Percentiles rank a stretch among this genome's conserved stretches.
Evolutionary conservation across 2,113 vertebrate species (phyloP).

Genomic region (Eulacestoma nigropectus): DNA sequence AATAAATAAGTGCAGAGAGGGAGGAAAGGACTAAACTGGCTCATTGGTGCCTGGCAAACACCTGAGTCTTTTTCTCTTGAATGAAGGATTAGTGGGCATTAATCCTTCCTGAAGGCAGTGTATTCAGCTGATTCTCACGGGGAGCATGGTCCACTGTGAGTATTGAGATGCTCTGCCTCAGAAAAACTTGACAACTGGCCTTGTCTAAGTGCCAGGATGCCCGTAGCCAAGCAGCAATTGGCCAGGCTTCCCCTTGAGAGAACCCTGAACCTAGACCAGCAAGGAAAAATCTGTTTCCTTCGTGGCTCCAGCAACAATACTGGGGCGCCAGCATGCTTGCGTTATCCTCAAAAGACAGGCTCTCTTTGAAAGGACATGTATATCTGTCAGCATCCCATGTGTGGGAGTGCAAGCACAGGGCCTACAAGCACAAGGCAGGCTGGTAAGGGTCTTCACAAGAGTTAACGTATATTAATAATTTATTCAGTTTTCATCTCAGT

Average conservation of each 20-base stretch:
- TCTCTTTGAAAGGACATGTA: not conserved
- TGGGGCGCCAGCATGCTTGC: fast-evolving
- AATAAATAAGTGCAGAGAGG: not conserved
- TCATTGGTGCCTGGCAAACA: not conserved
- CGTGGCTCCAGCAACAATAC: not conserved
- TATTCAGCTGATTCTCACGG: not conserved
- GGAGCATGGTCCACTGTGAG: not conserved
- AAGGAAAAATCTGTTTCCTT: not conserved
- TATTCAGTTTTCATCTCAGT: not conserved
- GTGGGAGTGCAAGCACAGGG: not conserved
- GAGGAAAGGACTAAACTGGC: not conserved
- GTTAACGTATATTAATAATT: not conserved
- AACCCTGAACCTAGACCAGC: not conserved
- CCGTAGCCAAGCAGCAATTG: fast-evolving
- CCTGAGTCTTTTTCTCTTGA: not conserved
- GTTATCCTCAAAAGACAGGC: not conserved
- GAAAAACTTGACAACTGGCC: not conserved
- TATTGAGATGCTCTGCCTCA: not conserved
- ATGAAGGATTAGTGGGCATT: not conserved
- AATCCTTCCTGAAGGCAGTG: not conserved
- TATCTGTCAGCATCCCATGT: fast-evolving
- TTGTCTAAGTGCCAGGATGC: not conserved
- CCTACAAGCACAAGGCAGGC: not conserved
- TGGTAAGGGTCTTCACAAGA: not conserved
- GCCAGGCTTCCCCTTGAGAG: not conserved